Conservation (phyloP, 2,888 invertebrate genomes). For the Zele albiditarsus region DNA sequence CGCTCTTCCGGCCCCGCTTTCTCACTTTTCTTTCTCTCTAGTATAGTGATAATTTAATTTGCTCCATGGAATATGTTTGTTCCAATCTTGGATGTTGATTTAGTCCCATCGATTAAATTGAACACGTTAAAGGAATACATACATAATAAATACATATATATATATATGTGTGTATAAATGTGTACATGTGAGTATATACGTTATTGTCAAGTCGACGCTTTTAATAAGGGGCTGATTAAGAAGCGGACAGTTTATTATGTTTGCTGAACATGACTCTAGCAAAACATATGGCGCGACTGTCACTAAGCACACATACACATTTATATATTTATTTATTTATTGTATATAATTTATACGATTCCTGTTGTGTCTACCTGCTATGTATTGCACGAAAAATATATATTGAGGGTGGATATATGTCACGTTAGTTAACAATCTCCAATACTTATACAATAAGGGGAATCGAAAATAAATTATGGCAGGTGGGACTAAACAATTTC, state of each 20-base stretch:
- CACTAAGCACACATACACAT: neutral
- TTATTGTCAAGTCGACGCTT: slow-evolving; percentile 30
- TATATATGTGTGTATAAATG: neutral
- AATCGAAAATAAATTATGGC: neutral
- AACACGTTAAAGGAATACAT: neutral
- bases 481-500: too few species aligned
- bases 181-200: neutral
- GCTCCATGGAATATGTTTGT: slow-evolving; percentile 1
- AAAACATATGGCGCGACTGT: slow-evolving; percentile 7
- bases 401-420: too few species aligned
- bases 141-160: neutral
- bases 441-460: neutral
- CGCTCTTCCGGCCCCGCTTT: neutral
- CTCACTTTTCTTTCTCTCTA: neutral
- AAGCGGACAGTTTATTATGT: slow-evolving; percentile 68
- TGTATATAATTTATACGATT: slow-evolving; percentile 10
- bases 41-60: slow-evolving; percentile 5
- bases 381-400: slow-evolving; percentile 5
- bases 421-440: too few species aligned
- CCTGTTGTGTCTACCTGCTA: slow-evolving; percentile 21
- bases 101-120: slow-evolving; percentile 7
- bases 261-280: slow-evolving; percentile 64
- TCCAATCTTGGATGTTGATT: slow-evolving; percentile 9
- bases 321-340: neutral
- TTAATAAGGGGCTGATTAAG: slow-evolving; percentile 65